Conservation (phyloP, 2,113 vertebrate genomes). For the Ariopsis seemanni region DNA sequence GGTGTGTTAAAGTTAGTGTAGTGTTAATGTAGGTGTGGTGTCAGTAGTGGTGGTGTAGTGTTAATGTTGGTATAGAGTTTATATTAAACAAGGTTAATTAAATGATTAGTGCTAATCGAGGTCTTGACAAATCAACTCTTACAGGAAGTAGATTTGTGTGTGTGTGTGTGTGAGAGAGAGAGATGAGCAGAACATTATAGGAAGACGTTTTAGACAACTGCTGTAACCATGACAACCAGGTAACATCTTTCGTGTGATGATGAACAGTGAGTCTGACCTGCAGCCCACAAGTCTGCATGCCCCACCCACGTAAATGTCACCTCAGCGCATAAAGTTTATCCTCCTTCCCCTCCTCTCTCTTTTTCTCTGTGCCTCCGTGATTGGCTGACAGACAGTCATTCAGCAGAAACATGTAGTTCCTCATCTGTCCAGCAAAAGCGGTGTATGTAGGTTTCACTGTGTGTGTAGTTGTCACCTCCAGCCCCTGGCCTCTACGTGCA, state of each 20-base stretch:
- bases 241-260: background rate
- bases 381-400: slow-evolving; percentile 23
- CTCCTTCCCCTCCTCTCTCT: background rate
- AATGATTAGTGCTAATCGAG: too few relatives aligned
- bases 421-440: background rate
- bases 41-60: background rate
- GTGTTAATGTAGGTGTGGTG: background rate
- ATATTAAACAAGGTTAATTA: too few relatives aligned
- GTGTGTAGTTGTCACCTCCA: background rate
- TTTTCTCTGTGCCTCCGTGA: slow-evolving; percentile 9
- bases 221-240: slow-evolving; percentile 43
- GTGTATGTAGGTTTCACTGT: background rate
- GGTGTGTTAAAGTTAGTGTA: background rate
- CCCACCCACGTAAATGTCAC: background rate
- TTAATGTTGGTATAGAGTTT: background rate
- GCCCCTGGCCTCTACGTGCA: background rate
- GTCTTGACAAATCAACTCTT: too few relatives aligned
- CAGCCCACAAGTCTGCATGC: background rate
- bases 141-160: background rate
- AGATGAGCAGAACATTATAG: slow-evolving; percentile 26
- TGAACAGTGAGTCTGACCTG: background rate
- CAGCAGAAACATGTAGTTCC: background rate
- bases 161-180: background rate
- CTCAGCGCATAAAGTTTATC: background rate
- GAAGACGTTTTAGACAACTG: slow-evolving; percentile 45